phyloP scores from a whole-genome alignment of 2,888 invertebrate species.

The Onthophagus sagittarius region DNA sequence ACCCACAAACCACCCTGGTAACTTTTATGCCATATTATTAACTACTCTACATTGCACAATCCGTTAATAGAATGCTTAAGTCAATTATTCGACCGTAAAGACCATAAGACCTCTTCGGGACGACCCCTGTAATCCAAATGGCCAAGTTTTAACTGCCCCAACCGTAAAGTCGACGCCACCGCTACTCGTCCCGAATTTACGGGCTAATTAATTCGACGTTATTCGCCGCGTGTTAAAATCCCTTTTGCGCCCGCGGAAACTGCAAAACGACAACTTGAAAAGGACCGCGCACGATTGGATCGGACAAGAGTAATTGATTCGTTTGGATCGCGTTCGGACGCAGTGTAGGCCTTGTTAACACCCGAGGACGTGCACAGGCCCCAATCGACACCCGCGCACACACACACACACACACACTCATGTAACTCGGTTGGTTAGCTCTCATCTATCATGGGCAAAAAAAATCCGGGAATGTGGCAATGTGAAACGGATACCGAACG shows the following conservation, averaged over 20 bases:
- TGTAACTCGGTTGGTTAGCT: too few relatives aligned
- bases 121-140: neutral
- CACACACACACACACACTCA: neutral
- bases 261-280: neutral
- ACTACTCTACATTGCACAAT: neutral
- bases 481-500: neutral
- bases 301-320: neutral
- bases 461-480: neutral
- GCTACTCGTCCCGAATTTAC: neutral
- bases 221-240: neutral
- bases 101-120: neutral
- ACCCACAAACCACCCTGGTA: neutral
- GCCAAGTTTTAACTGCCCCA: neutral
- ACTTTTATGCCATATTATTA: neutral
- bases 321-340: neutral
- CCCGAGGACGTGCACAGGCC: neutral
- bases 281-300: neutral
- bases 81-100: neutral
- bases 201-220: neutral
- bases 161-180: neutral
- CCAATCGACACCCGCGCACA: neutral
- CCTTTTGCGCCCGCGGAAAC: neutral
- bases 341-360: neutral
- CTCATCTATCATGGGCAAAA: neutral
- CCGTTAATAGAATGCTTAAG: neutral